phyloP scores from a whole-genome alignment of 2,888 invertebrate species.

The Dicroscelio sp. region DNA sequence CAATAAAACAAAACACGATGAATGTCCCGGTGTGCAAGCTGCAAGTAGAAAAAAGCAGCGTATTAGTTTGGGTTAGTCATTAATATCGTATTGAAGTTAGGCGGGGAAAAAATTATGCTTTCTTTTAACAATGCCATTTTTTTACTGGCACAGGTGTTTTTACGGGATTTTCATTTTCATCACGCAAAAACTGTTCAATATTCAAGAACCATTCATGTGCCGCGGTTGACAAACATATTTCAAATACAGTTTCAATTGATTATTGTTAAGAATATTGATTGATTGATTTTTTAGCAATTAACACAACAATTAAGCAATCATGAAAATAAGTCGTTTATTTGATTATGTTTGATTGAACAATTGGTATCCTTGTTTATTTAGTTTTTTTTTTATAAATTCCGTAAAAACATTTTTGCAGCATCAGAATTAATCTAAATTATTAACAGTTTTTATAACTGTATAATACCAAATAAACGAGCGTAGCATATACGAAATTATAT shows the following conservation, averaged over 20 bases:
- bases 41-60: slow-evolving; percentile 88
- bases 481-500: too few species aligned
- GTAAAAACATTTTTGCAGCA: too few species aligned
- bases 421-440: too few species aligned
- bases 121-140: slow-evolving; percentile 14
- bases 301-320: too few species aligned
- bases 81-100: slow-evolving; percentile 57
- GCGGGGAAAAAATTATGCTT: slow-evolving; percentile 25
- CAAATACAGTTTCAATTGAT: slow-evolving; percentile 40
- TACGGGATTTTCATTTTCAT: slow-evolving; percentile 53
- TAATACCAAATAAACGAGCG: too few species aligned
- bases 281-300: slow-evolving; percentile 15
- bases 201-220: slow-evolving; percentile 3
- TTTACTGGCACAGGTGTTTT: slow-evolving; percentile 25
- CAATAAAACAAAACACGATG: slow-evolving; percentile 91
- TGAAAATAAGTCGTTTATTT: too few species aligned
- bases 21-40: slow-evolving; percentile 91
- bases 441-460: too few species aligned
- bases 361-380: too few species aligned
- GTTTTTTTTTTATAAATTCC: too few species aligned
- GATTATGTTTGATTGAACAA: too few species aligned
- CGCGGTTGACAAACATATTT: slow-evolving; percentile 28
- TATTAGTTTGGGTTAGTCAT: slow-evolving; percentile 85
- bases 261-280: slow-evolving; percentile 31
- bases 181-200: slow-evolving; percentile 46